Conservation (phyloP, 1,140 invertebrate species). For the Ceratoteleas bidentatus region DNA sequence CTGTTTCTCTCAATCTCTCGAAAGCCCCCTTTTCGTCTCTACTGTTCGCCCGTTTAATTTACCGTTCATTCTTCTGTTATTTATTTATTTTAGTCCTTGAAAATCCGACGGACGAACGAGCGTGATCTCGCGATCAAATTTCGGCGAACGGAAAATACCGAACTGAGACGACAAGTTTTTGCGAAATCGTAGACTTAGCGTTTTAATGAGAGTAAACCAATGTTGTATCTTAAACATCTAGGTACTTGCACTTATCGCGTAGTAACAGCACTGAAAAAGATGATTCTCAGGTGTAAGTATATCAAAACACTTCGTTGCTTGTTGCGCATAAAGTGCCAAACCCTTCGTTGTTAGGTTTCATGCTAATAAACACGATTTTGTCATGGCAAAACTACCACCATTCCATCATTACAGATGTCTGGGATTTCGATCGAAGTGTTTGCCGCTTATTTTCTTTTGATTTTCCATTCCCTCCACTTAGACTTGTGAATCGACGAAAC, state of each 20-base stretch:
- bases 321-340: conserved; percentile 41
- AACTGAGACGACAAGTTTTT: not conserved
- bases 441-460: conserved; percentile 2
- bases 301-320: conserved; percentile 49
- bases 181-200: not conserved
- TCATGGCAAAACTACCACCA: conserved; percentile 6
- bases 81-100: not conserved
- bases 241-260: conserved; percentile 67
- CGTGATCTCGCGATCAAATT: too few species aligned
- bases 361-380: conserved; percentile 32
- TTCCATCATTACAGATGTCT: not conserved
- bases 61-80: not conserved
- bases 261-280: conserved; percentile 66
- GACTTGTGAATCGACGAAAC: too few species aligned
- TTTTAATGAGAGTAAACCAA: conserved; percentile 43
- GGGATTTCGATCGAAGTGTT: conserved; percentile 7
- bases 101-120: not conserved
- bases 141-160: too few species aligned
- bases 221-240: conserved; percentile 55
- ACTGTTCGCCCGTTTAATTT: not conserved
- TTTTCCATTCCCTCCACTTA: not conserved
- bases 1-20: not conserved
- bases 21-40: not conserved
- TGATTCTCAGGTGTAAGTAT: conserved; percentile 66
- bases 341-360: conserved; percentile 34